Evolutionary conservation across 2,888 invertebrate species (phyloP).

Genomic region (Imbricaverruca yamaguchii): DNA sequence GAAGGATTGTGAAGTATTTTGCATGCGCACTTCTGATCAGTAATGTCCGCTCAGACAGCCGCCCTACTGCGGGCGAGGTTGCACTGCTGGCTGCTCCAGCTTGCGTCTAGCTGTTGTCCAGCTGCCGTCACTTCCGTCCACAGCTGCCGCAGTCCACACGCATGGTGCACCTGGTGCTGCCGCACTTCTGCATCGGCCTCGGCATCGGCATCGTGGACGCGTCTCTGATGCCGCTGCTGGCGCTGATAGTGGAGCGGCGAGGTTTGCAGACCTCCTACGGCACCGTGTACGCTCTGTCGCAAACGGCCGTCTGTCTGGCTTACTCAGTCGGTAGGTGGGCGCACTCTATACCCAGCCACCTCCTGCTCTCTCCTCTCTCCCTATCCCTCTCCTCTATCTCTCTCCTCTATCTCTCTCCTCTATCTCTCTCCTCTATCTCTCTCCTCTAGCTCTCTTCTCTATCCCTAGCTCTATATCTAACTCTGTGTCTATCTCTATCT

Average conservation of each 20-base stretch:
- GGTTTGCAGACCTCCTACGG: conserved; percentile 59
- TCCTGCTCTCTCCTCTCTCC: not conserved
- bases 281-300: conserved; percentile 73
- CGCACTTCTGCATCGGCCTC: conserved; percentile 71
- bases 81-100: too few species aligned
- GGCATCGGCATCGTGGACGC: conserved; percentile 75
- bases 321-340: conserved; percentile 58
- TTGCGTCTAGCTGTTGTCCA: too few species aligned
- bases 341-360: not conserved
- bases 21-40: too few species aligned
- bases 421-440: too few species aligned
- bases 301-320: conserved; percentile 70
- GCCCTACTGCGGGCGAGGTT: too few species aligned
- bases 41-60: too few species aligned
- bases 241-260: conserved; percentile 58
- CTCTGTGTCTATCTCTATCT: too few species aligned
- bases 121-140: conserved; percentile 18
- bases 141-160: conserved; percentile 57
- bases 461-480: too few species aligned
- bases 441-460: too few species aligned
- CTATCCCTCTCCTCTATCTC: too few species aligned
- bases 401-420: too few species aligned
- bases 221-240: conserved; percentile 67
- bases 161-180: conserved; percentile 57
- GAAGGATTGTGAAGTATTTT: too few species aligned